Percentiles rank a stretch among this genome's conserved stretches.
Evolutionary conservation across 2,797 vertebrate genomes (phyloP).

Genomic region (Trematomus bernacchii): DNA sequence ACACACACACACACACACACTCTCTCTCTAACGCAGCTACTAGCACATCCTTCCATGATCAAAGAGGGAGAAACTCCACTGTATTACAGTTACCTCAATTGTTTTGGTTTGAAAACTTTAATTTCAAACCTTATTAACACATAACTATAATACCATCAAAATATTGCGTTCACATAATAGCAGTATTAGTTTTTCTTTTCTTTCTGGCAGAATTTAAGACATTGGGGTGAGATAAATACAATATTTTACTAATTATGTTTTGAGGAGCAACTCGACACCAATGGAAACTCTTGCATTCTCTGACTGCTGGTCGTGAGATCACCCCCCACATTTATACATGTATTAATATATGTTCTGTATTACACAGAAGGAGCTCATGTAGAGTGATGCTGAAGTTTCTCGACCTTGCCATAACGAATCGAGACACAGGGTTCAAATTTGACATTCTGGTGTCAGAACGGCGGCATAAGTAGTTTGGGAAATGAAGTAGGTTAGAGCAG

Average conservation of each 20-base stretch:
- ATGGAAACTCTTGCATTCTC: neutral
- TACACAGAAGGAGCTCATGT: neutral
- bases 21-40: neutral
- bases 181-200: neutral
- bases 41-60: conserved; percentile 32
- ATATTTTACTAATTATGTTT: conserved; percentile 16
- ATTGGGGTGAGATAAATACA: neutral
- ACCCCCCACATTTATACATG: neutral
- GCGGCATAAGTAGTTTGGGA: neutral
- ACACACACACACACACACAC: neutral
- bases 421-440: neutral
- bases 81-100: conserved; percentile 15
- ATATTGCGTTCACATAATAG: conserved; percentile 1
- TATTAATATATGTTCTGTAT: neutral
- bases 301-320: neutral
- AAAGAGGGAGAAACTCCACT: conserved; percentile 29
- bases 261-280: conserved; percentile 11
- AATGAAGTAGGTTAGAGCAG: neutral
- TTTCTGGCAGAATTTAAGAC: neutral
- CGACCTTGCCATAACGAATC: neutral
- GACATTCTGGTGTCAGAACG: neutral
- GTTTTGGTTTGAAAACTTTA: conserved; percentile 17
- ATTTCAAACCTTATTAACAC: too few relatives aligned
- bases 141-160: neutral
- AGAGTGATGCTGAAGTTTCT: conserved; percentile 4